Percentiles rank a stretch among this genome's conserved stretches.
phyloP scores from a whole-genome alignment of 2,797 vertebrate species.

The Nannoperca obscura region DNA sequence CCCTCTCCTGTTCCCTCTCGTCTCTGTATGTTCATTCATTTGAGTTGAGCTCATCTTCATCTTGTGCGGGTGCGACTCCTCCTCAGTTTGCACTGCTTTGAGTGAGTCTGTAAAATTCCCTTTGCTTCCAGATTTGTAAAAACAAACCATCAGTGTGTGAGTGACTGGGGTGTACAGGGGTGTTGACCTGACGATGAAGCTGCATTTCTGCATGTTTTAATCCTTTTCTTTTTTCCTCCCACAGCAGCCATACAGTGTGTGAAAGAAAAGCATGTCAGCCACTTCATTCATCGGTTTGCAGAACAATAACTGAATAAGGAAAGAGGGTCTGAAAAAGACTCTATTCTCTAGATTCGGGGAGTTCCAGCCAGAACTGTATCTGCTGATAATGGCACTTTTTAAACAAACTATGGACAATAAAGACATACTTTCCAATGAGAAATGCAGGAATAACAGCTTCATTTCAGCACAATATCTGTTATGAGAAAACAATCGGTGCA shows the following conservation, averaged over 20 bases:
- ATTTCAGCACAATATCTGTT: background rate
- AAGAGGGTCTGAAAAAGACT: too few relatives aligned
- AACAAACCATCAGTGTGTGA: background rate
- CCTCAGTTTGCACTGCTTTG: background rate
- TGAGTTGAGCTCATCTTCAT: background rate
- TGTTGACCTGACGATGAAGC: background rate
- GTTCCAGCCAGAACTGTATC: background rate
- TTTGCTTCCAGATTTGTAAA: background rate
- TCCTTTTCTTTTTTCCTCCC: background rate
- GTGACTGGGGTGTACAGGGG: background rate
- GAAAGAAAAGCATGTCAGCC: background rate
- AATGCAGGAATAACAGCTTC: background rate
- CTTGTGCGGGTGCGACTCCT: background rate
- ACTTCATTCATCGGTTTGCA: background rate
- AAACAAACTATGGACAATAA: background rate
- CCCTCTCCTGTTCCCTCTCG: background rate
- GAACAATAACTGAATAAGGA: background rate
- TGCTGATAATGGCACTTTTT: background rate
- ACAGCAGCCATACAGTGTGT: background rate
- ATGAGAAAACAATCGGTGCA: conserved; percentile 12
- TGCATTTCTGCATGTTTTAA: background rate
- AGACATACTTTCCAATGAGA: background rate
- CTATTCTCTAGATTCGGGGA: background rate
- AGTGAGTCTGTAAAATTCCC: background rate
- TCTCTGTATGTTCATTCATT: background rate